phyloP scores from a whole-genome alignment of 2,113 vertebrate species.

The Pandion haliaetus region DNA sequence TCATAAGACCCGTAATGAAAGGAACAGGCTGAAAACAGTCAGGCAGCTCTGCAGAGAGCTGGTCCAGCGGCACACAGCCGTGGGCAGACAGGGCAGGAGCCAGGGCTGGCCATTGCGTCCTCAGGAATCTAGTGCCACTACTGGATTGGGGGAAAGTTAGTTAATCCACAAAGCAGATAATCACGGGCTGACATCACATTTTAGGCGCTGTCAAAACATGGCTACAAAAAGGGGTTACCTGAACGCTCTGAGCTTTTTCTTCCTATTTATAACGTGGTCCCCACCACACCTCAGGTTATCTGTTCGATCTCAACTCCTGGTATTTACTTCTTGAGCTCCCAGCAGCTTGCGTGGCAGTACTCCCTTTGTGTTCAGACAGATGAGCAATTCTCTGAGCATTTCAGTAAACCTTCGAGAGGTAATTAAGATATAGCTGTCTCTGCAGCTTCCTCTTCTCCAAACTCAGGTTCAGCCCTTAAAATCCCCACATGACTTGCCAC shows the following conservation, averaged over 20 bases:
- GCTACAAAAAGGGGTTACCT: not conserved
- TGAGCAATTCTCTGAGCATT: not conserved
- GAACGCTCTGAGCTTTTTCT: not conserved
- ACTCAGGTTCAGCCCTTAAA: not conserved
- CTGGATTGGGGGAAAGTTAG: not conserved
- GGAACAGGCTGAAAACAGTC: not conserved
- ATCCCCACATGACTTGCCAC: not conserved
- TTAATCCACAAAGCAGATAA: not conserved
- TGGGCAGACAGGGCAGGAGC: not conserved
- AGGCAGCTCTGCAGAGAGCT: not conserved
- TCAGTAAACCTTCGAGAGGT: not conserved
- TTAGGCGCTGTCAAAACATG: not conserved
- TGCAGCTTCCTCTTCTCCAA: not conserved
- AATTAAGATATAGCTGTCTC: conserved; percentile 19
- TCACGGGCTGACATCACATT: not conserved
- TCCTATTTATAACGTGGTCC: not conserved
- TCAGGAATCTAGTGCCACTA: not conserved
- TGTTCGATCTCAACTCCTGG: not conserved
- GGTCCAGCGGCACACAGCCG: not conserved
- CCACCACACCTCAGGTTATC: not conserved
- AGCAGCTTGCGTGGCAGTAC: not conserved
- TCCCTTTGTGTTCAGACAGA: not conserved
- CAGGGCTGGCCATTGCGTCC: not conserved
- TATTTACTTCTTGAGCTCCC: not conserved
- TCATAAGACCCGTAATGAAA: not conserved